A percentile compares a stretch with the other conserved stretches of the same genome.
Evolutionary conservation across 2,888 invertebrate genomes (phyloP).

Genomic region (Lepetodrilus schrolli): DNA sequence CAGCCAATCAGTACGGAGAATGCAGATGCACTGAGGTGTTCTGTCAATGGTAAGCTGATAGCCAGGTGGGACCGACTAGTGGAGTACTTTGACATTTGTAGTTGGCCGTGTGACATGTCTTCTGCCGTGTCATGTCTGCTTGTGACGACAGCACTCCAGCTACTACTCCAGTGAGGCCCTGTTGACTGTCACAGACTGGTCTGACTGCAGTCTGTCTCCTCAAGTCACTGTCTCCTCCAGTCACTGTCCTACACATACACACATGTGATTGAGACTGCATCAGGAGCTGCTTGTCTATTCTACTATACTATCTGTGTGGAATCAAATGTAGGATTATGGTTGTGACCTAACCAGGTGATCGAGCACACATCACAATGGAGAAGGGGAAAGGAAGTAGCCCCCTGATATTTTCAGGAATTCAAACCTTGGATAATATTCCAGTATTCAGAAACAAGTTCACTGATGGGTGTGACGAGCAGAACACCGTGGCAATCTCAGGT

Average conservation of each 20-base stretch:
- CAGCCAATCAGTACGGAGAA: conserved; percentile 3
- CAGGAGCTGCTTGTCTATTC: too few relatives aligned
- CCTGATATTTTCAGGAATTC: neutral
- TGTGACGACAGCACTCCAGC: neutral
- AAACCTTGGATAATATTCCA: neutral
- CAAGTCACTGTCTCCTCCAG: too few relatives aligned
- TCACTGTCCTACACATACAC: too few relatives aligned
- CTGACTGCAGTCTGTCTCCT: too few relatives aligned
- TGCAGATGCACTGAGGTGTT: conserved; percentile 1
- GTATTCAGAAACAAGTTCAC: conserved; percentile 47
- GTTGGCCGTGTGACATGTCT: conserved; percentile 5
- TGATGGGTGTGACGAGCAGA: conserved; percentile 55
- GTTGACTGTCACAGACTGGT: too few relatives aligned
- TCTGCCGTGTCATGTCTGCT: neutral
- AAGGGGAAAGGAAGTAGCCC: neutral
- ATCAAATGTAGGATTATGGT: neutral
- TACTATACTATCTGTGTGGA: neutral
- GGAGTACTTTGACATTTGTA: conserved; percentile 9
- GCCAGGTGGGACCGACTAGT: conserved; percentile 10
- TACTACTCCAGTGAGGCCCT: too few relatives aligned
- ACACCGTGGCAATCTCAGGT: conserved; percentile 58
- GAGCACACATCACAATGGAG: neutral
- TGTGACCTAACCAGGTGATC: neutral
- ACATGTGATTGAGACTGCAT: too few relatives aligned
- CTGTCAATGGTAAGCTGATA: conserved; percentile 19